A percentile compares a stretch with the other conserved stretches of the same genome.
phyloP scores from a whole-genome alignment of 1,140 invertebrate genomes.

The Pogonus chalceus region DNA sequence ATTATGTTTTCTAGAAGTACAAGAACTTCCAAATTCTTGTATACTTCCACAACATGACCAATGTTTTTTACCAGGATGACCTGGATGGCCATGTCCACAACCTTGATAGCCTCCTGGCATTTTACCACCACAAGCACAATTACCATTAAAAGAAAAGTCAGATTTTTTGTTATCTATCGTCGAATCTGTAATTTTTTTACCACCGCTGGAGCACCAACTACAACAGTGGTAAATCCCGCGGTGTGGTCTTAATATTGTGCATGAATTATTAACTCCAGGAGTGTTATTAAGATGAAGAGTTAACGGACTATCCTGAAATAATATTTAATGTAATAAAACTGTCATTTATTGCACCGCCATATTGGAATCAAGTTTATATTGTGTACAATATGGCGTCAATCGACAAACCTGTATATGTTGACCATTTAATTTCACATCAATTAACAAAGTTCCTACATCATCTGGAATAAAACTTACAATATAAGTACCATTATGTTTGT shows the following conservation, averaged over 20 bases:
- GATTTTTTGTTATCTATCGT: too few relatives aligned
- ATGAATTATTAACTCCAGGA: too few relatives aligned
- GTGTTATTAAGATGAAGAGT: conserved; percentile 41
- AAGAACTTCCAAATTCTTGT: too few relatives aligned
- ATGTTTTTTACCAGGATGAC: conserved; percentile 63
- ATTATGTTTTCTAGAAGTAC: too few relatives aligned
- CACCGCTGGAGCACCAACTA: conserved; percentile 69
- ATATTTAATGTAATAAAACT: too few relatives aligned
- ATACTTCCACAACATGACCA: conserved; percentile 72
- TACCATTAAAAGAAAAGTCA: too few relatives aligned
- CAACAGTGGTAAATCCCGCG: conserved; percentile 67
- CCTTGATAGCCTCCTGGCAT: conserved; percentile 68
- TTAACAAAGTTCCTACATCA: conserved; percentile 43
- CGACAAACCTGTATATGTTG: conserved; percentile 47
- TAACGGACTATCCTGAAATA: conserved; percentile 46
- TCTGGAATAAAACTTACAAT: conserved; percentile 45
- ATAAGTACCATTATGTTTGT: conserved; percentile 51
- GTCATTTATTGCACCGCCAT: too few relatives aligned
- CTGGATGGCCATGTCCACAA: conserved; percentile 67
- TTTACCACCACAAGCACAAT: conserved; percentile 58
- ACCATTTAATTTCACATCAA: conserved; percentile 50
- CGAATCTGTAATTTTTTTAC: conserved; percentile 51
- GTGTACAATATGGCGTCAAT: too few relatives aligned
- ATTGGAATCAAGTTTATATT: too few relatives aligned
- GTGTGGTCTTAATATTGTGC: conserved; percentile 47